Evolutionary conservation across 2,888 invertebrate species (phyloP), one percentile per base, ranked within the genome.

Genomic region (Ornithoptera priamus): DNA sequence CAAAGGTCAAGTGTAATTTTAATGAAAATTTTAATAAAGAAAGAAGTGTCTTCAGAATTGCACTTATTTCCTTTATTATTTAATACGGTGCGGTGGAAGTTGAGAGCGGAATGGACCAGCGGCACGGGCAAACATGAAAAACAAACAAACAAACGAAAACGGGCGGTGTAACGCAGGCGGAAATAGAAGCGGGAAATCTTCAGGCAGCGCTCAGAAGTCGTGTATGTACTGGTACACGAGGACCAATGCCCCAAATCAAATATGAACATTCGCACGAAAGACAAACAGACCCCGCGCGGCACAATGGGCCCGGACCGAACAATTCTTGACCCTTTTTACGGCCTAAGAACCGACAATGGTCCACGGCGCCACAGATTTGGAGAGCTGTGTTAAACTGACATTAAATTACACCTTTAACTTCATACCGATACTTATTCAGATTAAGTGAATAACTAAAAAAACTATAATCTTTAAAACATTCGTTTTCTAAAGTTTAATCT

Each of bases 201-300:
- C 76, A 77, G 74, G 77, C 75, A 58, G 68, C 58, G 64, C 50
- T 18, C 18, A 10, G 42, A 81, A 81, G 78, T 81, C 81, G 75
- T 66, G 73, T 71, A 71, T 72, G 76, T 78, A 22, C 22, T 22
- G 1, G 22, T 1, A 75, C 74, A 75, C 74, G 77, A 72, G 69
- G 68, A 79, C 83, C 83, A 83, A 80, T 81, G 78, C 78, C 80
- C 81, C 75, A 87, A 88, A 87, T 86, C 88, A 90, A 90, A 90
- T 88, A 88, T 87, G 88, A 85, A 82, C 88, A 81, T 79, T 81
- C 77, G 77, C 77, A 76, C 81, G 80, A 84, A 88, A 90, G 85
- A 88, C 86, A 90, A 90, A 91, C 87, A 90, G 53, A 56, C 67
- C 71, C 24, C 69, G 78, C 82, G 80, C 77, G 78, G 77, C 76